Percentiles rank a stretch among this genome's conserved stretches.
Conservation (phyloP, 2,888 invertebrate species). For the Leucoma salicis region DNA sequence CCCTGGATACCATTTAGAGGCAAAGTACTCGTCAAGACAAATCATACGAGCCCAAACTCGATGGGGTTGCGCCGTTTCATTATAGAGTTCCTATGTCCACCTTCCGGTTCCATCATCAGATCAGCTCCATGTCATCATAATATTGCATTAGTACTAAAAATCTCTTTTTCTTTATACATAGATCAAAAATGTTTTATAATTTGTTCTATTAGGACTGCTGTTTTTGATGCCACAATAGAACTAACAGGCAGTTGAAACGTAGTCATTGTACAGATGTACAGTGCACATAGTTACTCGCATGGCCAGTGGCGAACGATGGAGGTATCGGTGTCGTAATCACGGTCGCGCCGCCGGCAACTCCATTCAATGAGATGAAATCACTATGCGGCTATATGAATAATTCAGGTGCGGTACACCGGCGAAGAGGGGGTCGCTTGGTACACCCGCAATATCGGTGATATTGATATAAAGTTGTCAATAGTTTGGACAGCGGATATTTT, state of each 20-base stretch:
- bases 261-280: conserved; percentile 60
- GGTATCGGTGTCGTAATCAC: conserved; percentile 78
- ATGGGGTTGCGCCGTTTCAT: too few species aligned
- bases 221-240: too few species aligned
- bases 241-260: conserved; percentile 58
- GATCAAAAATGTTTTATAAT: too few species aligned
- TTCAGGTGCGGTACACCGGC: conserved; percentile 67
- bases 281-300: conserved; percentile 32
- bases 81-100: too few species aligned
- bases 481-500: conserved; percentile 15
- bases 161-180: too few species aligned
- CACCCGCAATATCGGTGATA: conserved; percentile 43
- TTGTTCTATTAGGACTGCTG: too few species aligned
- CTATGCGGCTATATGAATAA: conserved; percentile 80
- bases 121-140: too few species aligned
- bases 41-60: too few species aligned
- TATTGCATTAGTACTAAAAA: too few species aligned
- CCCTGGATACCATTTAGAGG: too few species aligned
- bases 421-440: conserved; percentile 6
- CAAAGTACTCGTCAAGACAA: too few species aligned
- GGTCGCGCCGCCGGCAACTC: conserved; percentile 55
- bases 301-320: conserved; percentile 49
- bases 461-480: conserved; percentile 56
- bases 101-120: too few species aligned
- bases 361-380: conserved; percentile 82